Evolutionary conservation across 2,797 vertebrate species (phyloP).

Genomic region (Ctenopoma multispine): DNA sequence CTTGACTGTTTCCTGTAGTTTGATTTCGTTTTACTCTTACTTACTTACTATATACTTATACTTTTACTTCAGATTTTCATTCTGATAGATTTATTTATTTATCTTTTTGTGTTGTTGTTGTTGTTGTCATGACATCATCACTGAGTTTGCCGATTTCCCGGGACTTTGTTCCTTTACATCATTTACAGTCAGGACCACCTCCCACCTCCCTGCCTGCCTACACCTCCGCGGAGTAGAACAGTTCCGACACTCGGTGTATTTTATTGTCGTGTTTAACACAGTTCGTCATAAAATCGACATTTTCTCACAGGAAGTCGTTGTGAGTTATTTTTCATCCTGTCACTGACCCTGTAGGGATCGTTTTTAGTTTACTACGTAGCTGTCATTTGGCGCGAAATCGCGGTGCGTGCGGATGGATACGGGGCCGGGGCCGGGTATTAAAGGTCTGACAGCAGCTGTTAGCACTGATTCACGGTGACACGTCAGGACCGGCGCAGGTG

Average conservation of each 20-base stretch:
- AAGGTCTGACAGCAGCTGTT: neutral
- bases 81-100: neutral
- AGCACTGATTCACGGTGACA: neutral
- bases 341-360: rapidly evolving
- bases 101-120: neutral
- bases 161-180: constrained; percentile 54
- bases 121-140: constrained; percentile 13
- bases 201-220: rapidly evolving
- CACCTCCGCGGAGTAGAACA: constrained; percentile 37
- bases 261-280: rapidly evolving
- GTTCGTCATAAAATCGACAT: rapidly evolving
- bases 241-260: rapidly evolving
- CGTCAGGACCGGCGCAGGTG: neutral
- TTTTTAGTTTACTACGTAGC: neutral
- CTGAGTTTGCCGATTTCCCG: constrained; percentile 33
- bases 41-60: no score
- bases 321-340: rapidly evolving
- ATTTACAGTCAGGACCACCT: constrained; percentile 56
- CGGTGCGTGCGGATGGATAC: constrained; percentile 25
- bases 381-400: constrained; percentile 33
- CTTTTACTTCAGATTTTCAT: neutral
- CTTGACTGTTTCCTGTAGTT: no score
- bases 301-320: rapidly evolving
- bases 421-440: neutral
- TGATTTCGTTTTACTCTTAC: no score